Conservation (phyloP, 2,113 vertebrate species). For the Cynoglossus semilaevis region DNA sequence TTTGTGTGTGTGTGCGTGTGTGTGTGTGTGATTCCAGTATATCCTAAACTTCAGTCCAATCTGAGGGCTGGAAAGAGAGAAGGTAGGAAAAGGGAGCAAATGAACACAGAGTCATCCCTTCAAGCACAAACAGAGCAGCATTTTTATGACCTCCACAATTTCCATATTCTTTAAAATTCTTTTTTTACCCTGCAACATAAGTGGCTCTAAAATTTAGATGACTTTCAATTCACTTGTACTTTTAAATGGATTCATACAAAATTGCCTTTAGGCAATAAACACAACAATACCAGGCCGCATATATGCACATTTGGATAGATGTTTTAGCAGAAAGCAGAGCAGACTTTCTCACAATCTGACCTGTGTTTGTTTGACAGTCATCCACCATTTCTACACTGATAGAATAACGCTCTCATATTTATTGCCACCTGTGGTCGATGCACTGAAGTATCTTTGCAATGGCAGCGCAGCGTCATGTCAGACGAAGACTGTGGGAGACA, state of each 20-base stretch:
- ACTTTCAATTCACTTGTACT: conserved; percentile 6
- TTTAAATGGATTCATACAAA: conserved; percentile 12
- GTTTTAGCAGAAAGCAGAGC: neutral
- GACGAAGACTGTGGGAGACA: conserved; percentile 1
- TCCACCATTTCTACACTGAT: conserved; percentile 28
- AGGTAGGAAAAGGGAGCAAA: conserved; percentile 7
- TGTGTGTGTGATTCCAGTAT: conserved; percentile 7
- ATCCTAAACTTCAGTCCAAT: conserved; percentile 15
- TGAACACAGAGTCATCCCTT: conserved; percentile 9
- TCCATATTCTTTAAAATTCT: conserved; percentile 27
- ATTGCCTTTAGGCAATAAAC: neutral
- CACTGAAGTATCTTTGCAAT: conserved; percentile 18
- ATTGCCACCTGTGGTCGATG: conserved; percentile 11
- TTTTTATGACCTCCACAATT: conserved; percentile 20
- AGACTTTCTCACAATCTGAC: neutral
- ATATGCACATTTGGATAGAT: conserved; percentile 13
- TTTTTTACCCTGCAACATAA: neutral
- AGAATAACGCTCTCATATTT: conserved; percentile 18
- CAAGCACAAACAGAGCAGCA: conserved; percentile 11
- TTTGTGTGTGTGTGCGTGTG: conserved; percentile 16
- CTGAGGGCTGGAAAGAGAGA: conserved; percentile 5
- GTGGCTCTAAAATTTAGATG: conserved; percentile 7
- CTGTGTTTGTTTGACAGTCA: neutral
- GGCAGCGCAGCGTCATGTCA: conserved; percentile 18
- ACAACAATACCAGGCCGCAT: neutral